Evolutionary conservation across 2,888 invertebrate species (phyloP).

Genomic region (Tenthredo scrophulariae): DNA sequence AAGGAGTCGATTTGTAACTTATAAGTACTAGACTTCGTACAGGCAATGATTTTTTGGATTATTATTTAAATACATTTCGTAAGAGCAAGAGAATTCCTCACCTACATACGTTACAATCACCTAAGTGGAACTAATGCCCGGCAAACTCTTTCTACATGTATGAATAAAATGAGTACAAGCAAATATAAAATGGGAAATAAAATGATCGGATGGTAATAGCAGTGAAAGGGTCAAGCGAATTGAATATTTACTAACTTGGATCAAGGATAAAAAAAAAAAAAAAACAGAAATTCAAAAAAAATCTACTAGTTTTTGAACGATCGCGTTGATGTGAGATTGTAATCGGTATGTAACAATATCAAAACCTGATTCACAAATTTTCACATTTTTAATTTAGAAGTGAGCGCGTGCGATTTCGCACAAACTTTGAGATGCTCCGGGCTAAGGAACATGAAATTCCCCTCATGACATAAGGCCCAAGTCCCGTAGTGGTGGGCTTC

Average conservation of each 20-base stretch:
- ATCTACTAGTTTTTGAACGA: neutral
- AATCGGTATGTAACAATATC: neutral
- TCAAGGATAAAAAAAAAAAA: neutral
- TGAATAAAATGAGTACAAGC: neutral
- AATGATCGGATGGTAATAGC: neutral
- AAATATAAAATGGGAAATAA: neutral
- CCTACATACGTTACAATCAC: neutral
- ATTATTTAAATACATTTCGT: neutral
- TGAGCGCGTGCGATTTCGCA: slow-evolving; percentile 28
- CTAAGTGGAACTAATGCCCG: neutral
- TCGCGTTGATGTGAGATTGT: neutral
- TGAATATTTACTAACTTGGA: neutral
- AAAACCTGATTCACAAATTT: neutral
- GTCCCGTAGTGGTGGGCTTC: slow-evolving; percentile 13
- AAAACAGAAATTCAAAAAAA: neutral
- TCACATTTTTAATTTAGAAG: neutral
- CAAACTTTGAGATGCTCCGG: slow-evolving; percentile 12
- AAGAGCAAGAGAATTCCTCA: neutral
- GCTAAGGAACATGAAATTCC: slow-evolving; percentile 20
- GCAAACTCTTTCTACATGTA: neutral
- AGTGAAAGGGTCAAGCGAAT: neutral
- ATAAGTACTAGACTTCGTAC: neutral
- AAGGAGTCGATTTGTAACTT: neutral
- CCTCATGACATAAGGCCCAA: slow-evolving; percentile 1
- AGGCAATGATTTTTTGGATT: neutral